These are phyloP conservation scores for Dexiosoma caninum DNA, from an alignment of 2,888 invertebrate species.

Conservation along the genomic window DNA sequence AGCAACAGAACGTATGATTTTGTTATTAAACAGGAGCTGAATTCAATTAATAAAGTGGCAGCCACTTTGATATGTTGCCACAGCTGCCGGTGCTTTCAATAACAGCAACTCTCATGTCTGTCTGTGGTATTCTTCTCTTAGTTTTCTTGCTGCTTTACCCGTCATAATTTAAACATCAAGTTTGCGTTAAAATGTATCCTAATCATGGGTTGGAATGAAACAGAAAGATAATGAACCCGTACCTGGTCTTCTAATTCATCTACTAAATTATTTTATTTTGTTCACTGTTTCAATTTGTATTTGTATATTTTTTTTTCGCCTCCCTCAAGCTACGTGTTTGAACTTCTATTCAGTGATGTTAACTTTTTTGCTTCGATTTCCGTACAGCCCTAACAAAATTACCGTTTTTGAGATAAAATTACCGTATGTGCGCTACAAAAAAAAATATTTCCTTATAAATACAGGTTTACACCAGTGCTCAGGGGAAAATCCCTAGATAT, in stretches of 20 bases:
- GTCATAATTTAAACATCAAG: slow-evolving; percentile 8
- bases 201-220: slow-evolving; percentile 40
- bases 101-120: neutral
- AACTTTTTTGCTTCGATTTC: too few relatives aligned
- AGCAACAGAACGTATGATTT: slow-evolving; percentile 39
- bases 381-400: too few relatives aligned
- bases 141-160: neutral
- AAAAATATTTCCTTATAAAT: too few relatives aligned
- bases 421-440: too few relatives aligned
- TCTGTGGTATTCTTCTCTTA: neutral
- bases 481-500: too few relatives aligned
- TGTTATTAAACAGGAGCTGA: slow-evolving; percentile 52
- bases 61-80: neutral
- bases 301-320: neutral
- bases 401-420: too few relatives aligned
- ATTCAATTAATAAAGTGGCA: slow-evolving; percentile 29
- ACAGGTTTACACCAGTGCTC: too few relatives aligned
- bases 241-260: neutral
- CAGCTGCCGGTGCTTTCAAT: neutral
- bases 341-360: too few relatives aligned
- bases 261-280: neutral
- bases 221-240: neutral
- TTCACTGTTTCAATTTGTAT: neutral
- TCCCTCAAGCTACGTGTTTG: slow-evolving; percentile 12
- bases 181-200: slow-evolving; percentile 38